These are phyloP conservation scores for Nerophis ophidion DNA, from an alignment of 2,113 vertebrate genomes.

Conservation along the genomic window DNA sequence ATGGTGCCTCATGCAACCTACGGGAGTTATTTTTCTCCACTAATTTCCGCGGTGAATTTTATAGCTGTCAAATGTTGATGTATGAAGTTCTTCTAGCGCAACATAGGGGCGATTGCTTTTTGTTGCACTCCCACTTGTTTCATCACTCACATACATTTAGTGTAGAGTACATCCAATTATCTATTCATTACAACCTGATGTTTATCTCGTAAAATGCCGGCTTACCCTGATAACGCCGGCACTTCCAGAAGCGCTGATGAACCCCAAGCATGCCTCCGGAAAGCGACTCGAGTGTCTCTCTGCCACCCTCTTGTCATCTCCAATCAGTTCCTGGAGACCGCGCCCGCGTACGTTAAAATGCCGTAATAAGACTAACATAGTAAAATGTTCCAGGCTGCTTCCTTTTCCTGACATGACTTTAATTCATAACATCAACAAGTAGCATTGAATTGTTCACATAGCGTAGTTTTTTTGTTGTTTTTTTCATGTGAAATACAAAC, in stretches of 20 bases:
- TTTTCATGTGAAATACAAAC: too few relatives aligned
- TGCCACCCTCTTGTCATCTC: slow-evolving; percentile 6
- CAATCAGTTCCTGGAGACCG: slow-evolving; percentile 2
- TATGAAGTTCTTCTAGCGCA: slow-evolving; percentile 23
- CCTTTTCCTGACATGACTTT: background rate
- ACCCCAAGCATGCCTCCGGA: slow-evolving; percentile 30
- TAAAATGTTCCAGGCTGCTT: background rate
- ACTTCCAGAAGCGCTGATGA: slow-evolving; percentile 40
- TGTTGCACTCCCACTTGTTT: slow-evolving; percentile 25
- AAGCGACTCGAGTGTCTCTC: slow-evolving; percentile 28
- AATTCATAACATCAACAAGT: too few relatives aligned
- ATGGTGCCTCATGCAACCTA: slow-evolving; percentile 22
- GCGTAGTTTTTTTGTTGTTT: too few relatives aligned
- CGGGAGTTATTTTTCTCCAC: slow-evolving; percentile 16
- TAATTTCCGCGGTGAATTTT: slow-evolving; percentile 16
- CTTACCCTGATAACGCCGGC: slow-evolving; percentile 37
- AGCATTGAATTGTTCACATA: too few relatives aligned
- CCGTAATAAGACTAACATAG: background rate
- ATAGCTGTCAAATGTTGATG: slow-evolving; percentile 16
- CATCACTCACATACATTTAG: slow-evolving; percentile 48
- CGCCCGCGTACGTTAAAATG: background rate
- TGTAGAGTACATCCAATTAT: slow-evolving; percentile 32
- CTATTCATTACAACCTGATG: slow-evolving; percentile 41
- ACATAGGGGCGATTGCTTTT: slow-evolving; percentile 31
- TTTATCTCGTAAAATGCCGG: slow-evolving; percentile 40